Percentiles rank a stretch among this genome's conserved stretches.
Evolutionary conservation across 1,140 invertebrate genomes (phyloP).

Genomic region (Drosophila kurseongensis): DNA sequence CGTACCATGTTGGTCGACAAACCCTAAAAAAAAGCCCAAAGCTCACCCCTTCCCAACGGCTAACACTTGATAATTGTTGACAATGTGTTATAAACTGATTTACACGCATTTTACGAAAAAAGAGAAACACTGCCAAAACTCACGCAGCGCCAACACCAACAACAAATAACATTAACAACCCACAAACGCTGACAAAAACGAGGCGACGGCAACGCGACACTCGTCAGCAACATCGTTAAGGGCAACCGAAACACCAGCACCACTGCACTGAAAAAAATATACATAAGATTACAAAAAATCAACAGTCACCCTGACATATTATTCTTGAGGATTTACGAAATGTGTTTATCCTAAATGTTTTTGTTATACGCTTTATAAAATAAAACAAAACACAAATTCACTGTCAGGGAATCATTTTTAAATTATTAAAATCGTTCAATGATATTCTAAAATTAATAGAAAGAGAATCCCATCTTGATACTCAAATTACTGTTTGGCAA

Average conservation of each 20-base stretch:
- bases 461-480: too few species aligned
- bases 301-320: too few species aligned
- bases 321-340: too few species aligned
- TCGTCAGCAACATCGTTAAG: constrained; percentile 65
- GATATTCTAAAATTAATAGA: too few species aligned
- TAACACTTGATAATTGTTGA: constrained; percentile 80
- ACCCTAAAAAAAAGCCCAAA: constrained; percentile 18
- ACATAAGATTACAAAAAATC: too few species aligned
- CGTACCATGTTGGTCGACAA: constrained; percentile 10
- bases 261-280: constrained; percentile 13
- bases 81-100: constrained; percentile 83
- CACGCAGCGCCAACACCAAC: constrained; percentile 74
- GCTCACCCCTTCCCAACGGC: constrained; percentile 18
- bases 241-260: constrained; percentile 35
- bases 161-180: constrained; percentile 47
- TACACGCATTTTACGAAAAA: constrained; percentile 77
- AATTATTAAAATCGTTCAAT: too few species aligned
- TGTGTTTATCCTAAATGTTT: too few species aligned
- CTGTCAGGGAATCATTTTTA: too few species aligned
- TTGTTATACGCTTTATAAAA: too few species aligned
- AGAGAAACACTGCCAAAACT: constrained; percentile 78
- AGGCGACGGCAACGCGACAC: constrained; percentile 42
- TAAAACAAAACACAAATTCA: too few species aligned
- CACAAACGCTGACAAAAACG: constrained; percentile 45
- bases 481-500: too few species aligned